phyloP scores from a whole-genome alignment of 1,140 invertebrate genomes.

The Odontomachus brunneus region DNA sequence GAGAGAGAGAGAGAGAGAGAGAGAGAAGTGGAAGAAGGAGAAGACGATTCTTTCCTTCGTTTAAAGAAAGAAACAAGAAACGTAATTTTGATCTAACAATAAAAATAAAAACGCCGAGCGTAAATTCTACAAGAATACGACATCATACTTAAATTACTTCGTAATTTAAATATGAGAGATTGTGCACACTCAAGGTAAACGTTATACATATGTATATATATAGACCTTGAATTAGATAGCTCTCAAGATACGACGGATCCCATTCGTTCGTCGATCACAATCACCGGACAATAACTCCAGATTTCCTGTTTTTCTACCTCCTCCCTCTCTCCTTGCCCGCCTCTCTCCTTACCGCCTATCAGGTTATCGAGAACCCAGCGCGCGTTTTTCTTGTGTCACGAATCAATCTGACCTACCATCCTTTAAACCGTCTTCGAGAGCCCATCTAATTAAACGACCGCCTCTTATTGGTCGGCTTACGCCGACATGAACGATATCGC shows the following conservation, averaged over 20 bases:
- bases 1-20: not conserved
- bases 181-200: constrained; percentile 7
- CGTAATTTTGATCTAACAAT: not conserved
- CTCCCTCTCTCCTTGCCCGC: not conserved
- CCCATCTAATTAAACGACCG: constrained; percentile 27
- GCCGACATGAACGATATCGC: constrained; percentile 12
- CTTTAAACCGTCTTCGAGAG: constrained; percentile 6
- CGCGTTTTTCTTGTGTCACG: not conserved
- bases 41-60: constrained; percentile 1
- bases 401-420: not conserved
- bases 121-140: constrained; percentile 3
- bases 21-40: no score
- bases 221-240: not conserved
- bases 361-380: no score
- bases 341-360: no score
- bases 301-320: no score
- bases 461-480: not conserved
- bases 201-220: not conserved
- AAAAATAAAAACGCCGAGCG: not conserved
- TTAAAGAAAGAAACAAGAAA: not conserved
- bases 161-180: constrained; percentile 1
- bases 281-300: constrained; percentile 4
- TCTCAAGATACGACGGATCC: not conserved
- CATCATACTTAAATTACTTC: constrained; percentile 16
- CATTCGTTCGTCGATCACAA: not conserved